Base-by-base conservation (phyloP, 2,888 invertebrate genomes). In the Euproctis similis region DNA sequence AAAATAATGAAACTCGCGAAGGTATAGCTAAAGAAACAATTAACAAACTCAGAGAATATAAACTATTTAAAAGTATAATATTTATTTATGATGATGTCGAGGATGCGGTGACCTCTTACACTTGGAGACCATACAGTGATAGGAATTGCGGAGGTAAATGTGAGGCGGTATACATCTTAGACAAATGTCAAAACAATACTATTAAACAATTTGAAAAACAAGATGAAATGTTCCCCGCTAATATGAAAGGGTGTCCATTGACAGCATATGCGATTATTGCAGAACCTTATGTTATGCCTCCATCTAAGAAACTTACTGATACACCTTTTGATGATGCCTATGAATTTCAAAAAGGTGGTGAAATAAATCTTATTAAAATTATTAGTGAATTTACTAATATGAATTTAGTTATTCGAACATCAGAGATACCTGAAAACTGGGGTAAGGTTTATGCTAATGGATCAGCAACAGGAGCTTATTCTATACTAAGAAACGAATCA, bases 221-320 rank as follows among this genome's bases (percentile, higher is more conserved):
- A 38, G 53, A 42, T 26, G 74, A 81, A 38, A 65, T 77, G 64
- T 73, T 84, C 37, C 82, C 85, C 9, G 40, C 48, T 24, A 63
- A 85, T 42, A 59, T 85, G 65, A 70, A 67, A 46, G 68, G 72
- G 8, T 85, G 85, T 36, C 82, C 85, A 13, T 53, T 85, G 33
- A 59, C 70, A 10, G 67, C 70, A n/a, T 77, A 74, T 32, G 72
- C 80, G 12, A 59, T 84, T 14, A 60, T 85, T 20, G 70, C 82
- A 7, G 85, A 85, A 40, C 85, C 85, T 1, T 85, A 85, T 32
- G 82, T 85, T 5, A 70, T 85, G 68, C 74, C 76, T 24, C 78
- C 85, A 2, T 42, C 53, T 18, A 45, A 42, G 31, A 76, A 68
- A 56, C 40, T 67, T 19, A 40, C 41, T 16, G 58, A 59, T 34